A percentile compares a stretch with the other conserved stretches of the same genome.
phyloP scores from a whole-genome alignment of 2,113 vertebrate genomes.

The Carlito syrichta region DNA sequence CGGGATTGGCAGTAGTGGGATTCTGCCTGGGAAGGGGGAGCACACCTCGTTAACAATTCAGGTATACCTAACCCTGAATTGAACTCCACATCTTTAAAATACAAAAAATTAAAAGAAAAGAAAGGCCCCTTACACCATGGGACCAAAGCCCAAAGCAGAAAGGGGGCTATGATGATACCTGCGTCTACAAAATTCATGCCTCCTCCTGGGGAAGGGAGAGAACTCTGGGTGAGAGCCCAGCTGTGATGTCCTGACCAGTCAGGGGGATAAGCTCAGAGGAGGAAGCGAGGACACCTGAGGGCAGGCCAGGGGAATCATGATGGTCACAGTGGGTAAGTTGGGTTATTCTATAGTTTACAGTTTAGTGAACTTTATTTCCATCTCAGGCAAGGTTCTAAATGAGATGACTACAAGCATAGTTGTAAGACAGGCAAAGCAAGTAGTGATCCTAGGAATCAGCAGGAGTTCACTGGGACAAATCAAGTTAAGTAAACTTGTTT shows the following conservation, averaged over 20 bases:
- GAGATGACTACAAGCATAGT: neutral
- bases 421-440: neutral
- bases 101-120: too few relatives aligned
- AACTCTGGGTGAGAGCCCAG: neutral
- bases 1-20: too few relatives aligned
- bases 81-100: too few relatives aligned
- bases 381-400: neutral
- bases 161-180: neutral
- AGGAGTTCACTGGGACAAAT: neutral
- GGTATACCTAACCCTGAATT: too few relatives aligned
- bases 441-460: accelerated
- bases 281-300: neutral
- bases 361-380: neutral
- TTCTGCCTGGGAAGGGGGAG: too few relatives aligned
- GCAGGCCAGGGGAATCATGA: neutral
- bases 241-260: accelerated
- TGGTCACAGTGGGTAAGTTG: neutral
- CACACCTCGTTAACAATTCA: too few relatives aligned
- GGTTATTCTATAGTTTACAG: neutral
- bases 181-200: neutral
- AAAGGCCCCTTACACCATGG: too few relatives aligned
- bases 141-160: neutral
- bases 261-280: neutral
- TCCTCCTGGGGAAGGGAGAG: neutral
- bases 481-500: neutral